A percentile compares a stretch with the other conserved stretches of the same genome.
These are phyloP conservation scores for Venturia canescens DNA, from an alignment of 1,140 invertebrate genomes.

Conservation along the genomic window DNA sequence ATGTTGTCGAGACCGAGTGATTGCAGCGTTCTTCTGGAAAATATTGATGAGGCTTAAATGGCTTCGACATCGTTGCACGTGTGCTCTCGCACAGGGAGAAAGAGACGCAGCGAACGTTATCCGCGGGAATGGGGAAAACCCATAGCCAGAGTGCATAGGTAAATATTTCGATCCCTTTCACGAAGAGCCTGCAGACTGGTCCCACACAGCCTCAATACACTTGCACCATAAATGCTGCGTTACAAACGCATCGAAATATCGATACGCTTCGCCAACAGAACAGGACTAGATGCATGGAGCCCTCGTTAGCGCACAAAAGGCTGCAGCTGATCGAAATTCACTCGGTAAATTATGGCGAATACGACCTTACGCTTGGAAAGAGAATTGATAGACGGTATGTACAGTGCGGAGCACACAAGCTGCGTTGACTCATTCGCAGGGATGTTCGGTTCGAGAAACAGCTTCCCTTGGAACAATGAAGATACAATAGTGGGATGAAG, in stretches of 20 bases:
- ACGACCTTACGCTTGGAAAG: too few relatives aligned
- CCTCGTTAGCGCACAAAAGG: too few relatives aligned
- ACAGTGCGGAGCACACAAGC: too few relatives aligned
- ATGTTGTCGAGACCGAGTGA: background rate
- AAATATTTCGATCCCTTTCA: constrained; percentile 45
- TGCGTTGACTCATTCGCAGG: too few relatives aligned
- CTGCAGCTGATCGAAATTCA: too few relatives aligned
- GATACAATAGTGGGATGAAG: too few relatives aligned
- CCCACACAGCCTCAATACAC: background rate
- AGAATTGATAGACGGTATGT: too few relatives aligned
- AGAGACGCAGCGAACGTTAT: constrained; percentile 6
- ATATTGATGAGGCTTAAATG: constrained; percentile 53
- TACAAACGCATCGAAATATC: constrained; percentile 28
- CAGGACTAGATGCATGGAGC: background rate
- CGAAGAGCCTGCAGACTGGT: constrained; percentile 4
- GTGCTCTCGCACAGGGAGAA: too few relatives aligned
- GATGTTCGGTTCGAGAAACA: too few relatives aligned
- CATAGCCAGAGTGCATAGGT: constrained; percentile 40
- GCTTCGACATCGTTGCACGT: constrained; percentile 47
- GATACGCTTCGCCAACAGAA: background rate
- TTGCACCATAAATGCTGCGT: constrained; percentile 14
- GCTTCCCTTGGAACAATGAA: too few relatives aligned
- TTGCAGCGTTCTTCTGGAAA: constrained; percentile 41
- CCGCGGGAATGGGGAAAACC: constrained; percentile 13
- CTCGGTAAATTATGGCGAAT: too few relatives aligned